phyloP scores from a whole-genome alignment of 2,888 invertebrate species.

The Marronus borbonicus region DNA sequence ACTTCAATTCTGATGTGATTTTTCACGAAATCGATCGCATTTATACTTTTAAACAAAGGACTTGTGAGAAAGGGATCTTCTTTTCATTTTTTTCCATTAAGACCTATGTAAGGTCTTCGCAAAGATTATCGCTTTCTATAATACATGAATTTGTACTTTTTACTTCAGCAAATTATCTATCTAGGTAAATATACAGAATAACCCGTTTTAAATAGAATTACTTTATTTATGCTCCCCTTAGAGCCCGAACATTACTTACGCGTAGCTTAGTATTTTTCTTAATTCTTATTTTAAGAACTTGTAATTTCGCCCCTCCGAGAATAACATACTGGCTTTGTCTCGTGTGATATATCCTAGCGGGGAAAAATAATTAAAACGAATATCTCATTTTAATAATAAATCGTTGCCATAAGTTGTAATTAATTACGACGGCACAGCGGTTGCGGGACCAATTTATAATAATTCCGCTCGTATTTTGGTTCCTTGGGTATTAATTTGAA shows the following conservation, averaged over 20 bases:
- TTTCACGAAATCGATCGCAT: too few relatives aligned
- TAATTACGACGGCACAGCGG: conserved; percentile 49
- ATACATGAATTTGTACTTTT: too few relatives aligned
- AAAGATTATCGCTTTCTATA: too few relatives aligned
- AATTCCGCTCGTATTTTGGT: conserved; percentile 47
- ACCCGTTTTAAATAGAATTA: too few relatives aligned
- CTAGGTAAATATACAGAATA: too few relatives aligned
- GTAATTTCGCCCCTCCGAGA: neutral
- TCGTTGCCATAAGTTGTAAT: conserved; percentile 48
- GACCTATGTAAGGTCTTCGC: too few relatives aligned
- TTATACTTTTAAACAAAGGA: too few relatives aligned
- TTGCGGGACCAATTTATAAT: conserved; percentile 51
- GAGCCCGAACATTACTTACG: neutral
- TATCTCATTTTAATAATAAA: conserved; percentile 52
- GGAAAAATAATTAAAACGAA: conserved; percentile 52
- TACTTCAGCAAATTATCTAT: too few relatives aligned
- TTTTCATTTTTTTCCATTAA: too few relatives aligned
- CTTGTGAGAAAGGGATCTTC: too few relatives aligned
- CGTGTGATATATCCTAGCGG: conserved; percentile 3
- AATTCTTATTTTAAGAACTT: conserved; percentile 25
- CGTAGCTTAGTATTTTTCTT: neutral
- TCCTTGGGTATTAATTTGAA: conserved; percentile 38
- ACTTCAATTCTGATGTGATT: too few relatives aligned
- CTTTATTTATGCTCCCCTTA: too few relatives aligned
- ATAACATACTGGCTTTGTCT: conserved; percentile 19